Conservation (phyloP, 1,140 invertebrate genomes). For the Diabrotica undecimpunctata region DNA sequence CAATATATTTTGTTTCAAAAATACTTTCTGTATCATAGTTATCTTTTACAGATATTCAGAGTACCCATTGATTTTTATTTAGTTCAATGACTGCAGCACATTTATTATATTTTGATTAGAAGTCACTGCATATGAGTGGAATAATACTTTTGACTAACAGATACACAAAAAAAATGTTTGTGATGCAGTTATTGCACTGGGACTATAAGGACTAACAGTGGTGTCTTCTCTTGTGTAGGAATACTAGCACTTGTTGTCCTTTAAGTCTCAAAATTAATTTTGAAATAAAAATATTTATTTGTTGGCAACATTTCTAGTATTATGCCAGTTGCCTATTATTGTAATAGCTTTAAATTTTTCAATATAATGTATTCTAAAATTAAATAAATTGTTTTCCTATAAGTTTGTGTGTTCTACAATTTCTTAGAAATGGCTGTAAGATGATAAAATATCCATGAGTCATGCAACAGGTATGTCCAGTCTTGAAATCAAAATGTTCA, state of each 20-base stretch:
- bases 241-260: too few species aligned
- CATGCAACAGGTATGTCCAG: background rate
- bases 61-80: constrained; percentile 6
- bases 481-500: background rate
- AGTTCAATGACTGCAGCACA: constrained; percentile 4
- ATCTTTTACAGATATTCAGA: constrained; percentile 14
- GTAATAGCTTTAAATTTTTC: constrained; percentile 43
- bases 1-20: constrained; percentile 12
- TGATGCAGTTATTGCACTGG: too few species aligned
- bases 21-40: constrained; percentile 10
- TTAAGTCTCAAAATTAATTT: too few species aligned
- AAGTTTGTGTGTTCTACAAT: constrained; percentile 14
- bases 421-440: background rate
- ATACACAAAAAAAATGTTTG: too few species aligned
- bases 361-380: constrained; percentile 40
- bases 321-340: constrained; percentile 35
- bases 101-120: constrained; percentile 18
- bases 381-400: constrained; percentile 43
- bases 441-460: background rate
- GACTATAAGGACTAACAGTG: too few species aligned
- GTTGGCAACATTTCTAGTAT: constrained; percentile 24
- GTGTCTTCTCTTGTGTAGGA: too few species aligned
- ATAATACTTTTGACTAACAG: too few species aligned
- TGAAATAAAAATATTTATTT: constrained; percentile 16
- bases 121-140: too few species aligned